Conservation (phyloP, 2,888 invertebrate genomes). For the Cyrtodaria siliqua region DNA sequence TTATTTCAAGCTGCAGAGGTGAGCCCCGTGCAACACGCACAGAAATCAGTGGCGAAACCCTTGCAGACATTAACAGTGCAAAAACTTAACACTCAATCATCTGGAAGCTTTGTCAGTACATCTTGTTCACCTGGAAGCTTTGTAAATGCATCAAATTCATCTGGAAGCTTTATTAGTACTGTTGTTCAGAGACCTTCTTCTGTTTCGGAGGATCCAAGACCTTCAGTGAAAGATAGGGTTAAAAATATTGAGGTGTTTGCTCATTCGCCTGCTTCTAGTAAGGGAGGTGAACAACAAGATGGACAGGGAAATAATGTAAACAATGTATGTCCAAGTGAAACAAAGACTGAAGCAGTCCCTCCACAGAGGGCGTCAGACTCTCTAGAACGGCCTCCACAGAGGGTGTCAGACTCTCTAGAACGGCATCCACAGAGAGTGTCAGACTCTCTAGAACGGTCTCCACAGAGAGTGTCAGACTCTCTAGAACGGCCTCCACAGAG, state of each 20-base stretch:
- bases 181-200: slow-evolving; percentile 54
- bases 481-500: no score
- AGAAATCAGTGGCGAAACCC: slow-evolving; percentile 59
- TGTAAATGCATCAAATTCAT: slow-evolving; percentile 7
- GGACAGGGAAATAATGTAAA: not conserved
- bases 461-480: no score
- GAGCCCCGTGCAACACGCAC: slow-evolving; percentile 40
- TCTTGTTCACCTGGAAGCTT: slow-evolving; percentile 15
- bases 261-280: slow-evolving; percentile 52
- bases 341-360: not conserved
- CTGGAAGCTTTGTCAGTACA: slow-evolving; percentile 58
- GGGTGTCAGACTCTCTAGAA: no score
- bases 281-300: slow-evolving; percentile 11
- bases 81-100: slow-evolving; percentile 37
- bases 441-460: no score
- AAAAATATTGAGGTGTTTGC: slow-evolving; percentile 60
- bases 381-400: no score
- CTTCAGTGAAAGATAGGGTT: slow-evolving; percentile 52
- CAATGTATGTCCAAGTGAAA: not conserved
- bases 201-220: slow-evolving; percentile 29
- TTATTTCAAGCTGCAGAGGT: slow-evolving; percentile 57
- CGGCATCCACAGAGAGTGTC: no score
- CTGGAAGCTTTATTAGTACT: slow-evolving; percentile 55
- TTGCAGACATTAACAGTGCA: slow-evolving; percentile 35
- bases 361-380: not conserved